These are phyloP conservation scores for Pteromalus puparum DNA, from an alignment of 1,140 invertebrate species.

Conservation along the genomic window DNA sequence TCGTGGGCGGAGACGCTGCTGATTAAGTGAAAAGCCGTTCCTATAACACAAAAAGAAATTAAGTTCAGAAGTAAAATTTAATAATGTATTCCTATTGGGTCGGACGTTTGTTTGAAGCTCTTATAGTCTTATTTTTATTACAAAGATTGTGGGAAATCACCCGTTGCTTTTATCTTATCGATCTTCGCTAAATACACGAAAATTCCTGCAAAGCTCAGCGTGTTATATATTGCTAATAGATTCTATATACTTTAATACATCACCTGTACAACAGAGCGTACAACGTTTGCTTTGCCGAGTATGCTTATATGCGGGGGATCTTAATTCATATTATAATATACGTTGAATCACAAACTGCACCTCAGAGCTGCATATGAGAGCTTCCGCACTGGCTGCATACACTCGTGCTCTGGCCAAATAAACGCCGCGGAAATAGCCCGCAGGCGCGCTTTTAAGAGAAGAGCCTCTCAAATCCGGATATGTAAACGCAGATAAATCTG, in stretches of 20 bases:
- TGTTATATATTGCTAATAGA: too few relatives aligned
- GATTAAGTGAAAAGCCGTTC: too few relatives aligned
- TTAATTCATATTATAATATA: too few relatives aligned
- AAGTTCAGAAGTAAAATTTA: too few relatives aligned
- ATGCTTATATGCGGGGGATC: background rate
- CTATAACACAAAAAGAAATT: too few relatives aligned
- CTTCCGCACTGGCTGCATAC: background rate
- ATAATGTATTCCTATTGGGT: too few relatives aligned
- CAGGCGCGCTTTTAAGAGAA: slow-evolving; percentile 1
- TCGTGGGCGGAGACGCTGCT: too few relatives aligned
- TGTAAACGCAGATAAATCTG: slow-evolving; percentile 23
- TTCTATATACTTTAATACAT: background rate
- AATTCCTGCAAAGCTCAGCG: background rate
- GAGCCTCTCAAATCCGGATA: background rate
- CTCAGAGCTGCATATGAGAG: background rate
- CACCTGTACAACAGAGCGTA: background rate
- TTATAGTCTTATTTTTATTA: background rate
- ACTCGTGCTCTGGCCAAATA: slow-evolving; percentile 13
- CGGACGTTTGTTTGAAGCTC: too few relatives aligned
- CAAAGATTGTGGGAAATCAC: background rate
- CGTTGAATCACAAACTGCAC: too few relatives aligned
- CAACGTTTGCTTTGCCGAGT: background rate
- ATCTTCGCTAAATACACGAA: background rate
- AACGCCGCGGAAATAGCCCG: slow-evolving; percentile 14
- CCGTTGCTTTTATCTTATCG: background rate